phyloP scores from a whole-genome alignment of 2,888 invertebrate species.

The Chymomyza amoena region DNA sequence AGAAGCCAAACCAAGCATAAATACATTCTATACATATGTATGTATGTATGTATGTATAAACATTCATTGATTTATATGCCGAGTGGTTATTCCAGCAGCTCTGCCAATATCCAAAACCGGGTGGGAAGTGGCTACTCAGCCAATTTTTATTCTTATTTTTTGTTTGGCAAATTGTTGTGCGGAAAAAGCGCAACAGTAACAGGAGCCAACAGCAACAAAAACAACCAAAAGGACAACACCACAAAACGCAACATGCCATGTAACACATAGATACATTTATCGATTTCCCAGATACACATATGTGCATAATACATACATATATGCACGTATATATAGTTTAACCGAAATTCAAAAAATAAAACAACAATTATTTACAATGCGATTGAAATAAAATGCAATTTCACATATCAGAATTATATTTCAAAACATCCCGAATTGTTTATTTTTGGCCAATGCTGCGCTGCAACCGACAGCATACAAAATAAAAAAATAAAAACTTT shows the following conservation, averaged over 20 bases:
- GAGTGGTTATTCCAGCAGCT: conserved; percentile 3
- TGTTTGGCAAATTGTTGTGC: conserved; percentile 39
- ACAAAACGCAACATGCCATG: background rate
- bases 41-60: background rate
- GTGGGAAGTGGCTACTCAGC: conserved; percentile 15
- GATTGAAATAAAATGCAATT: background rate
- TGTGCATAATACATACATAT: background rate
- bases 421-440: background rate
- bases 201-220: background rate
- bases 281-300: background rate
- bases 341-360: background rate
- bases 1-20: conserved; percentile 1
- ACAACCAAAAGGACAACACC: background rate
- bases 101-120: conserved; percentile 5
- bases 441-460: background rate
- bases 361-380: background rate
- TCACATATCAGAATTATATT: background rate
- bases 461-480: background rate
- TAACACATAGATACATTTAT: background rate
- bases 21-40: too few relatives aligned
- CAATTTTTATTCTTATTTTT: conserved; percentile 25
- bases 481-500: background rate
- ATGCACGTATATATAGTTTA: too few relatives aligned
- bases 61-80: background rate
- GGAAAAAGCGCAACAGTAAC: conserved; percentile 2